Base-by-base conservation (phyloP, 2,888 invertebrate genomes). In the Danaus chrysippus region DNA sequence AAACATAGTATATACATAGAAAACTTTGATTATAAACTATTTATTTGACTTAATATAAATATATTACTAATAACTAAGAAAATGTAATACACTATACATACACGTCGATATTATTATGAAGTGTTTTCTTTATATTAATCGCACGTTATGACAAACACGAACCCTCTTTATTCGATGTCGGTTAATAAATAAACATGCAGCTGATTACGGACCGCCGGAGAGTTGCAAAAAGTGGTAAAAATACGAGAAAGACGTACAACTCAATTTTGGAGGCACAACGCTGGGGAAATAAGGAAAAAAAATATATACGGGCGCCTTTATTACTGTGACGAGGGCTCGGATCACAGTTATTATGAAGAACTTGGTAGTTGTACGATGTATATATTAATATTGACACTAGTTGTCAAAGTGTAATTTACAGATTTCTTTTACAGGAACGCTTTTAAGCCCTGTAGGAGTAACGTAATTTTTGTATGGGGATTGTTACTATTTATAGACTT, bases 261-360 rank as follows among this genome's bases (percentile, higher is more conserved):
- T 90, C 89, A 90, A 90, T 90, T 90, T 90, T 87, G 89, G 89
- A 86, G 85, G 84, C 85, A 77, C 85, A 84, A 69, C 80, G 78
- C 84, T 79, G 75, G 76, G 78, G 78, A 85, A 86, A 86, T 82
- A 87, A 87, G 80, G 72, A 74, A 73, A 73, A 82, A 82, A 84
- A 86, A 87, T 83, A 83, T 73, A 71, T 70, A 71, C 66, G 68
- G 10, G 80, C 76, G 77, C 59, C 71, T 87, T 86, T 86, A 63
- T 81, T 84, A 57, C 71, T 76, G 86, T 15, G 75, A 76, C 76
- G 13, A 34, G 2, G 43, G 13, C 44, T 56, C 59, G 56, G 43
- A 56, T 56, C 57, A 59, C 56, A 41, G 17, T 58, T 56, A 53
- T 68, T 69, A 70, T 68, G 64, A 34, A 34, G 13, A 12, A n/a